These are phyloP conservation scores for Chamaetylas fuelleborni DNA, from an alignment of 2,113 vertebrate species.

Conservation along the genomic window DNA sequence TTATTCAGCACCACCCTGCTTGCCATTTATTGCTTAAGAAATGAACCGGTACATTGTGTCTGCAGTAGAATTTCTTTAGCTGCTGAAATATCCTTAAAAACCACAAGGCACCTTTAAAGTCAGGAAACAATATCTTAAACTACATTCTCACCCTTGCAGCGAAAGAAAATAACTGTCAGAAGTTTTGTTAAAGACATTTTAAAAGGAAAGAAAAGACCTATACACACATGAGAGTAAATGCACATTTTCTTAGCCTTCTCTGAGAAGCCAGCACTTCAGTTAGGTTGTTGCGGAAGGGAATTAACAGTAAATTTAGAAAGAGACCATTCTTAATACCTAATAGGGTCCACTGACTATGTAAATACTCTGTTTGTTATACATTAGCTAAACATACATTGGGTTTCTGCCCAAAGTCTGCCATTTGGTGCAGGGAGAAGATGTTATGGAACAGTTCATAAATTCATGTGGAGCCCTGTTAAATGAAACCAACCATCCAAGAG, in stretches of 20 bases:
- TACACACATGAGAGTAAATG: background rate
- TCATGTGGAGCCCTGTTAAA: slow-evolving; percentile 78
- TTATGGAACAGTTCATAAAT: slow-evolving; percentile 83
- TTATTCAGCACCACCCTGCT: slow-evolving; percentile 80
- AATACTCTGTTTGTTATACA: slow-evolving; percentile 83
- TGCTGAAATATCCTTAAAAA: slow-evolving; percentile 66
- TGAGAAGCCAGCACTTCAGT: slow-evolving; percentile 44
- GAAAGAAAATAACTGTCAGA: slow-evolving; percentile 68
- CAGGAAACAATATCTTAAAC: slow-evolving; percentile 70
- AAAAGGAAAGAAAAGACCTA: slow-evolving; percentile 26
- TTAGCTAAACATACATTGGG: slow-evolving; percentile 81
- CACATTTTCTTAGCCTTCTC: background rate
- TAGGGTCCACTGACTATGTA: slow-evolving; percentile 75
- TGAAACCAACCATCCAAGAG: slow-evolving; percentile 81
- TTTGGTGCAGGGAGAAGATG: slow-evolving; percentile 79
- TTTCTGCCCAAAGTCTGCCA: slow-evolving; percentile 81
- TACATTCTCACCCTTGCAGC: slow-evolving; percentile 35
- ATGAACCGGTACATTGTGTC: slow-evolving; percentile 68
- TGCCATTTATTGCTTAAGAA: slow-evolving; percentile 79
- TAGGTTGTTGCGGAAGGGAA: slow-evolving; percentile 61
- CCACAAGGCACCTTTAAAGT: slow-evolving; percentile 58
- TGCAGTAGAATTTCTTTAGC: slow-evolving; percentile 54
- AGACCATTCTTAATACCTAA: slow-evolving; percentile 72
- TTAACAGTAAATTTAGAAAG: slow-evolving; percentile 74
- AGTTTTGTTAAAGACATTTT: slow-evolving; percentile 67